A percentile compares a stretch with the other conserved stretches of the same genome.
Conservation (phyloP, 30 jellyfish, hydroid and myxozoan species). For the Aurelia aurita complex sp. Pacific region DNA sequence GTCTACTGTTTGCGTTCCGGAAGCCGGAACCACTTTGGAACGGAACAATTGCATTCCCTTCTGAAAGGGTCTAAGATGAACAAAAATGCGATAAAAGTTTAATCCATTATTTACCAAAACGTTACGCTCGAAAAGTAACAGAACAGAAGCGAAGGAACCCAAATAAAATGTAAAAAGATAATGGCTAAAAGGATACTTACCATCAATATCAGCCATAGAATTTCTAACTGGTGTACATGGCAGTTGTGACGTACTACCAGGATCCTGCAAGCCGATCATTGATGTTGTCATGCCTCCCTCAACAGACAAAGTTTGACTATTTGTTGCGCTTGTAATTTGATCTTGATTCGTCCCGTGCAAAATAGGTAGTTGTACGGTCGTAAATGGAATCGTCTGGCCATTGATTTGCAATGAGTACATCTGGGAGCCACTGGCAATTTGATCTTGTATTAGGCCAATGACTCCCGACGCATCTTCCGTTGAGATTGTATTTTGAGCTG, state of each 20-base stretch:
- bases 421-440: slow-evolving; percentile 76
- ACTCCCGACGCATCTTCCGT: slow-evolving; percentile 33
- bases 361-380: slow-evolving; percentile 79
- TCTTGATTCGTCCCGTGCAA: slow-evolving; percentile 35
- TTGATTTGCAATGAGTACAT: slow-evolving; percentile 84
- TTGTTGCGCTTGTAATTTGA: neutral
- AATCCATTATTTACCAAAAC: too few species aligned
- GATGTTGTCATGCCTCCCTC: neutral
- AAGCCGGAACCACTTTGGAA: too few species aligned
- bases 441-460: slow-evolving; percentile 43
- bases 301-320: neutral
- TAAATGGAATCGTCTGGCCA: slow-evolving; percentile 86
- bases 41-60: too few species aligned
- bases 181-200: neutral
- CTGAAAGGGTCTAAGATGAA: too few species aligned
- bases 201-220: neutral
- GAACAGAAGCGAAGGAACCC: too few species aligned
- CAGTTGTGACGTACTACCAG: slow-evolving; percentile 6
- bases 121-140: too few species aligned
- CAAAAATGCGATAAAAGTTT: too few species aligned
- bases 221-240: slow-evolving; percentile 32
- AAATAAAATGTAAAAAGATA: too few species aligned
- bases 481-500: neutral
- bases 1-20: too few species aligned
- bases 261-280: slow-evolving; percentile 7